A percentile compares a stretch with the other conserved stretches of the same genome.
These are phyloP conservation scores for Lepidothrix coronata DNA, from an alignment of 2,113 vertebrate genomes.

Conservation along the genomic window DNA sequence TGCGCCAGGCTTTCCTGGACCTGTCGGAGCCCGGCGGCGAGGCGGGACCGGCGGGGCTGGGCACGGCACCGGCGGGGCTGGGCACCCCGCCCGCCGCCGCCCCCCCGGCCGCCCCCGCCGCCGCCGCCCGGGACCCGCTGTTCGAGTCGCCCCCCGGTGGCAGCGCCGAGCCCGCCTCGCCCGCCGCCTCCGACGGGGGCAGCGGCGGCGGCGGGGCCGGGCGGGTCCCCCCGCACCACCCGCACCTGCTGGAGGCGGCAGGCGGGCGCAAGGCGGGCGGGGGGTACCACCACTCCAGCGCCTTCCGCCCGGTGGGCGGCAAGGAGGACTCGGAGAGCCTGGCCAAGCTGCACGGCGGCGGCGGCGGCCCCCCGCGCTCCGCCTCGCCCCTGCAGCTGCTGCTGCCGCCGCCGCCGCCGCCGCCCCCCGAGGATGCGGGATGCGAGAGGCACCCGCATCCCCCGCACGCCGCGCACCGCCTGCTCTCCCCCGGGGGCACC, in stretches of 20 bases:
- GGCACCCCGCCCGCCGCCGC: no score
- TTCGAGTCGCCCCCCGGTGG: no score
- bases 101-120: no score
- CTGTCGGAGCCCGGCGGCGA: no score
- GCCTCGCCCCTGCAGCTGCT: constrained; percentile 31
- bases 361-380: neutral
- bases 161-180: no score
- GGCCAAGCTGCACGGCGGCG: constrained; percentile 84
- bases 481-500: constrained; percentile 79
- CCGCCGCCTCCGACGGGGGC: no score
- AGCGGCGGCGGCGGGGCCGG: no score
- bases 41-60: no score
- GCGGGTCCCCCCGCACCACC: constrained; percentile 7
- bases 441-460: constrained; percentile 43
- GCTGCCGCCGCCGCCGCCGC: constrained; percentile 33
- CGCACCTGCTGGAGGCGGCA: constrained; percentile 61
- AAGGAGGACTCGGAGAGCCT: constrained; percentile 88
- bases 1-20: no score
- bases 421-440: constrained; percentile 49
- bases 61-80: no score
- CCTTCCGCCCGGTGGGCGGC: constrained; percentile 88
- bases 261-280: neutral
- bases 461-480: constrained; percentile 29
- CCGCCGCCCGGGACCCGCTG: no score
- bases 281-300: constrained; percentile 84